A percentile compares a stretch with the other conserved stretches of the same genome.
These are phyloP conservation scores for Ellobium chinense DNA, from an alignment of 2,888 invertebrate genomes.

Conservation along the genomic window DNA sequence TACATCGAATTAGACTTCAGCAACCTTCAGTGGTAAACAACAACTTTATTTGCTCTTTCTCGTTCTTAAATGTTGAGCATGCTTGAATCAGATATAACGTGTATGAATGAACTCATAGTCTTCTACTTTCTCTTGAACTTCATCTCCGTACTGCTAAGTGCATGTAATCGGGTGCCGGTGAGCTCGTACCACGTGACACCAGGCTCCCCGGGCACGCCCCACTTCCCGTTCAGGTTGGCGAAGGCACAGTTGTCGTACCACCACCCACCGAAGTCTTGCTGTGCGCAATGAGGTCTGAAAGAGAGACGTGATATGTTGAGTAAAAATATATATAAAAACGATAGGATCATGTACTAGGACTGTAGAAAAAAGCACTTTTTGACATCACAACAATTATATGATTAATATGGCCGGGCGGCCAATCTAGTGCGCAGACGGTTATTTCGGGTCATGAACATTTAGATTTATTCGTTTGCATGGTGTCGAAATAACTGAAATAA, in stretches of 20 bases:
- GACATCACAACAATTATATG: too few relatives aligned
- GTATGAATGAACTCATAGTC: too few relatives aligned
- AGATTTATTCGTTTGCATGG: too few relatives aligned
- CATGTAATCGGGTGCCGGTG: not conserved
- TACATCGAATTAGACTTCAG: too few relatives aligned
- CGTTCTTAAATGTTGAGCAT: too few relatives aligned
- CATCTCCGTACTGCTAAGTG: slow-evolving; percentile 1
- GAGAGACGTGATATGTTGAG: not conserved
- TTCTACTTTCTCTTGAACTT: slow-evolving; percentile 23
- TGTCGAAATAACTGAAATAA: too few relatives aligned
- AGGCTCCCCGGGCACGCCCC: slow-evolving; percentile 10
- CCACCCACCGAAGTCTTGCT: slow-evolving; percentile 10
- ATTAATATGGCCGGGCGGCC: too few relatives aligned
- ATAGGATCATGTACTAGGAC: not conserved
- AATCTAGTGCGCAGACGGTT: too few relatives aligned
- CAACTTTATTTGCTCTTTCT: too few relatives aligned
- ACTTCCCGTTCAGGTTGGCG: slow-evolving; percentile 19
- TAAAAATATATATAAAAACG: not conserved
- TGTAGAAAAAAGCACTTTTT: too few relatives aligned
- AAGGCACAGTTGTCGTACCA: slow-evolving; percentile 24
- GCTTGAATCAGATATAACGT: not conserved
- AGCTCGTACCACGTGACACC: slow-evolving; percentile 23
- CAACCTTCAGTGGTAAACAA: too few relatives aligned
- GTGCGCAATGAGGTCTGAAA: not conserved
- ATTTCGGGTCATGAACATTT: too few relatives aligned